A percentile compares a stretch with the other conserved stretches of the same genome.
These are phyloP conservation scores for Leptobrachium leishanense DNA, from an alignment of 2,113 vertebrate genomes.

Conservation along the genomic window DNA sequence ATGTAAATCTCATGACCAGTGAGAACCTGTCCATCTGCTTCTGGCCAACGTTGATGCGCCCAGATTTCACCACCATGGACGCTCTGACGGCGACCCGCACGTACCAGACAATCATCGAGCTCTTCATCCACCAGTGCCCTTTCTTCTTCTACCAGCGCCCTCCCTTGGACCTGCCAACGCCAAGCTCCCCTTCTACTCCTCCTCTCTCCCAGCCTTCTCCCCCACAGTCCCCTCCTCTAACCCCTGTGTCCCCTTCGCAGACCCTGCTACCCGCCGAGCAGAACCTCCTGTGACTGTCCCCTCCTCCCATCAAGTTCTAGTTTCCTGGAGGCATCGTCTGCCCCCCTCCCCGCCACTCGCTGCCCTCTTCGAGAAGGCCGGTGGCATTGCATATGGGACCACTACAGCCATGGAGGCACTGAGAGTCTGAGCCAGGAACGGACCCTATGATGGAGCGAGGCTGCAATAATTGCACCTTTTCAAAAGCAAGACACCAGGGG, in stretches of 20 bases:
- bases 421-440: background rate
- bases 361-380: conserved; percentile 15
- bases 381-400: background rate
- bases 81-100: conserved; percentile 89
- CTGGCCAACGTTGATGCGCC: conserved; percentile 92
- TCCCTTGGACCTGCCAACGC: conserved; percentile 71
- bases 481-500: background rate
- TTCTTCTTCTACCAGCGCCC: conserved; percentile 92
- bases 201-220: conserved; percentile 57
- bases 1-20: conserved; percentile 91
- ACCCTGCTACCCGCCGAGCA: conserved; percentile 79
- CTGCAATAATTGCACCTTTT: background rate
- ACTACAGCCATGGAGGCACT: conserved; percentile 10
- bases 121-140: conserved; percentile 90
- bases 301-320: background rate
- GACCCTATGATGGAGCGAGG: background rate
- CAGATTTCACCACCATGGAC: conserved; percentile 93
- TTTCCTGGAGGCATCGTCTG: conserved; percentile 20
- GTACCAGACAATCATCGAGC: conserved; percentile 96
- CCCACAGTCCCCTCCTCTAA: conserved; percentile 75
- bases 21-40: conserved; percentile 97
- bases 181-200: conserved; percentile 70
- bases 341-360: conserved; percentile 16
- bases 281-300: conserved; percentile 76
- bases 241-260: conserved; percentile 78